Base-by-base conservation (phyloP, 2,113 vertebrate species). In the Prolemur simus region DNA sequence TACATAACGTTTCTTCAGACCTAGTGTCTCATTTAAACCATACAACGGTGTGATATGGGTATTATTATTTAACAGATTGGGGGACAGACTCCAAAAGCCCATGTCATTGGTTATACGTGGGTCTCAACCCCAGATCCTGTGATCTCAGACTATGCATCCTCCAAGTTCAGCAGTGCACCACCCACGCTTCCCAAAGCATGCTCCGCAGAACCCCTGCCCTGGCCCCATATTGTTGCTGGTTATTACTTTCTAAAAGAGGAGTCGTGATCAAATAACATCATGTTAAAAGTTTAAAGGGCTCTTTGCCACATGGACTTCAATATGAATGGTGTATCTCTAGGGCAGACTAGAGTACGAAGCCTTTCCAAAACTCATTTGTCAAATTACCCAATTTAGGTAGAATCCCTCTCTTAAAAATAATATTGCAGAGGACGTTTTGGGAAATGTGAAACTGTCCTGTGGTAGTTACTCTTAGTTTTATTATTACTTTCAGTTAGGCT, bases 351-450 rank as follows among this genome's bases (percentile, higher is more conserved):
- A 81, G 10, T 27, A 88, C 42, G 63, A 82, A 76, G 23, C 5
- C 86, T 77, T 82, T 85, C 81, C 69, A 74, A 94, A 95, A 77
- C 39, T n/a, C 6, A 76, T 58, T 89, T 92, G 42, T 86, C 82
- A 83, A 86, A 82, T 95, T 82, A 86, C 20, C 39, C 73, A 86
- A 60, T 20, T 87, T n/a, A 84, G 63, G n/a, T 11, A 91, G 73
- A 85, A 25, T 39, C 69, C 71, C 37, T 87, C 32, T 89, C 49
- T 93, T 81, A 66, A 68, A 71, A 77, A 74, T 39, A 96, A 78
- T 42, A 68, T 77, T 78, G 49, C 39, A 60, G 47, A 74, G 45
- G 34, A 56, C 23, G 58, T 23, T 80, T 47, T 37, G 45, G 73
- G 49, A 91, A 95, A 64, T n/a, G n/a, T 56, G 39, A 91, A 73